Base-by-base conservation (phyloP, 2,888 invertebrate species). In the Pammene aurita region DNA sequence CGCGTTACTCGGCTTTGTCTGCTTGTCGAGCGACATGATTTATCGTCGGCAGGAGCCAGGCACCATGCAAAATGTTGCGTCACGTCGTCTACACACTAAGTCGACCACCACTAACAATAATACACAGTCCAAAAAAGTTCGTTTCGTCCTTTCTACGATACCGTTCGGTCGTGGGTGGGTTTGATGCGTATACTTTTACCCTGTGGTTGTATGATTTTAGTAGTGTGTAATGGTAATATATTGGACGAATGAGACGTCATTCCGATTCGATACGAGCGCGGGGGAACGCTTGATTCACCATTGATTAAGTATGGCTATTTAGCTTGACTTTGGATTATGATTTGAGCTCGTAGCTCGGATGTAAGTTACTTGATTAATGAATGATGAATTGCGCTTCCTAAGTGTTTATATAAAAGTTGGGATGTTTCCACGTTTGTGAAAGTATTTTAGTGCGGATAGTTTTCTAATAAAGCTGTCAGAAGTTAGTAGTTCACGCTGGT, bases 1-100 rank as follows among this genome's bases (percentile, higher is more conserved):
- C 86, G 88, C 86, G 90, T 92, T 90, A 90, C 86, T 81, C 89
- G 87, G 89, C 90, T 90, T 91, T 92, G 90, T 91, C 80, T 87
- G 88, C 84, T 79, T 90, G 91, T 90, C 92, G 80, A 76, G 72
- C 74, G 73, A 46, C 73, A 80, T 89, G 91, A 90, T 90, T 89
- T 84, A 91, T 89, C 74, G 78, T 76, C 80, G 77, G 77, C 78
- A 72, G 72, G 81, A 80, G 80, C 84, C 84, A 84, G 84, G 84
- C 84, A 78, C 80, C 89, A 85, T 89, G 89, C 90, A 89, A 89
- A 90, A 87, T 85, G 90, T 90, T 89, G 86, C 90, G 90, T 90
- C 91, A 90, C 87, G 82, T 81, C 80, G 74, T 79, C 78, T 79
- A 75, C 82, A 77, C 74, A 77, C 75, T 75, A 74, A 75, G 71